A percentile compares a stretch with the other conserved stretches of the same genome.
phyloP scores from a whole-genome alignment of 2,888 invertebrate species.

The Ennomos fuscantarius region DNA sequence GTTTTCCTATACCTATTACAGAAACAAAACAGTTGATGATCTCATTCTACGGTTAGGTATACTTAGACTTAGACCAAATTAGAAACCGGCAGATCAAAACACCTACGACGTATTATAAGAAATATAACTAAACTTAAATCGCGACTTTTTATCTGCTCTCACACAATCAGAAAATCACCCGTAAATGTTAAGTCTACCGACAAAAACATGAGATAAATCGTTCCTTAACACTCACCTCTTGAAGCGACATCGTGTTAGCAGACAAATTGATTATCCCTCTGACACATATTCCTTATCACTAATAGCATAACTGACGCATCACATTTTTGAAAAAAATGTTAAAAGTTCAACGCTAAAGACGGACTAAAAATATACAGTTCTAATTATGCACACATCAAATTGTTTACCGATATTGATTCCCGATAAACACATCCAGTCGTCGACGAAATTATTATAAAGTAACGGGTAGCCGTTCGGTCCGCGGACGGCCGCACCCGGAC shows the following conservation, averaged over 20 bases:
- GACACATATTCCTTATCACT: slow-evolving; percentile 70
- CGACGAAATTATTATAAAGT: slow-evolving; percentile 27
- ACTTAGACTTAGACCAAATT: slow-evolving; percentile 5
- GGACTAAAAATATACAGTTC: slow-evolving; percentile 19
- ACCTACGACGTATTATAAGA: not conserved
- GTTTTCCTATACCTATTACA: slow-evolving; percentile 26
- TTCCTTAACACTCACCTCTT: slow-evolving; percentile 66
- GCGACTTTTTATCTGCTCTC: slow-evolving; percentile 7
- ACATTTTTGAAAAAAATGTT: slow-evolving; percentile 9
- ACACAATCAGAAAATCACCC: slow-evolving; percentile 12
- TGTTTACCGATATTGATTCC: slow-evolving; percentile 30
- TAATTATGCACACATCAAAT: slow-evolving; percentile 27
- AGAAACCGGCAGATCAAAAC: slow-evolving; percentile 6
- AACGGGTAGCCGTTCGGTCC: slow-evolving; percentile 24
- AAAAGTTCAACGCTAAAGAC: slow-evolving; percentile 7
- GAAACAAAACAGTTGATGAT: slow-evolving; percentile 35
- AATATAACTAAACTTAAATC: not conserved
- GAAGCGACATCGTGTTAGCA: slow-evolving; percentile 67
- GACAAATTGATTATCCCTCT: slow-evolving; percentile 59
- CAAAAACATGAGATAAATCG: slow-evolving; percentile 34
- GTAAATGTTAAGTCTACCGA: slow-evolving; percentile 21
- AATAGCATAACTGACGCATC: slow-evolving; percentile 24
- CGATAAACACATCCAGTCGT: slow-evolving; percentile 23
- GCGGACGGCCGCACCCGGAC: slow-evolving; percentile 26
- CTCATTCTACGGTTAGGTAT: slow-evolving; percentile 31